These are phyloP conservation scores for Drosophila affinis DNA, from an alignment of 2,888 invertebrate genomes.

Conservation along the genomic window DNA sequence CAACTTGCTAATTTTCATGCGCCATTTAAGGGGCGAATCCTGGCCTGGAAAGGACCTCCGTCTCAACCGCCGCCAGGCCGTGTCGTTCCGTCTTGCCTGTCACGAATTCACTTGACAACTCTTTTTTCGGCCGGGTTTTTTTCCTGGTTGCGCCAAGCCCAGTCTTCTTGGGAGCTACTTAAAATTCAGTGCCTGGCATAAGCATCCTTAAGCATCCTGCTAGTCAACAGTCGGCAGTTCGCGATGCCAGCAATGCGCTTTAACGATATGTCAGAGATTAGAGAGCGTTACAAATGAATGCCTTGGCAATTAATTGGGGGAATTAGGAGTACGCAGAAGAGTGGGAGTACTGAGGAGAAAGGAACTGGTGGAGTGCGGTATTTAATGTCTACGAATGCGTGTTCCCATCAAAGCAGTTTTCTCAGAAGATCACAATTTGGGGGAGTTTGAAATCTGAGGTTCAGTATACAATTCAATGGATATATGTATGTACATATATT, in stretches of 20 bases:
- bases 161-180: constrained; percentile 66
- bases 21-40: constrained; percentile 74
- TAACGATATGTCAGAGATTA: constrained; percentile 77
- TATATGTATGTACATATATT: no score
- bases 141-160: constrained; percentile 36
- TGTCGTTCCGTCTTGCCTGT: constrained; percentile 17
- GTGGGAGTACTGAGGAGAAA: no score
- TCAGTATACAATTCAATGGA: no score
- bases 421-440: no score
- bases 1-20: constrained; percentile 82
- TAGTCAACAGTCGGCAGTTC: constrained; percentile 50
- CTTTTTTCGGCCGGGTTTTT: constrained; percentile 54
- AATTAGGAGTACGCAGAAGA: constrained; percentile 15
- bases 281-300: constrained; percentile 45
- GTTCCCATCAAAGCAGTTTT: no score
- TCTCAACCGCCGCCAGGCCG: neutral
- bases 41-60: neutral
- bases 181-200: constrained; percentile 77
- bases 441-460: no score
- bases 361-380: neutral
- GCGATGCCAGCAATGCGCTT: constrained; percentile 67
- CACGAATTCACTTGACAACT: constrained; percentile 77
- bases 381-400: neutral
- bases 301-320: constrained; percentile 64
- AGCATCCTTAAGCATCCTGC: constrained; percentile 70